Evolutionary conservation across 2,113 vertebrate genomes (phyloP).

Genomic region (Nothocercus julius): DNA sequence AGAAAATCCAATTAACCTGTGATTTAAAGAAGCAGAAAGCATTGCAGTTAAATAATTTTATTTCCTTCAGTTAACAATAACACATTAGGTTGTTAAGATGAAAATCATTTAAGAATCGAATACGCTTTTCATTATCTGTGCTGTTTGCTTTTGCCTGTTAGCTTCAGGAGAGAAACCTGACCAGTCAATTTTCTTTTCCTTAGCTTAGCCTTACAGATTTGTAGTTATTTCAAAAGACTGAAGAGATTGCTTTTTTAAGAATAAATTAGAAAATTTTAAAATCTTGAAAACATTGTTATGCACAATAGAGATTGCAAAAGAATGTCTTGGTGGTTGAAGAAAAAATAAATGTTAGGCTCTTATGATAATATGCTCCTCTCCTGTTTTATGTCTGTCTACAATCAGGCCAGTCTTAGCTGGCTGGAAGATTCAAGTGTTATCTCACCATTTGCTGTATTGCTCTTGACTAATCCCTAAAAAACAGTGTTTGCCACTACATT

Average conservation of each 20-base stretch:
- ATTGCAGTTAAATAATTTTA: slow-evolving; percentile 20
- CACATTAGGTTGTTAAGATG: neutral
- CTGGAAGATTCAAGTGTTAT: neutral
- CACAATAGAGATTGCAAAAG: neutral
- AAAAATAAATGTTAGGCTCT: neutral
- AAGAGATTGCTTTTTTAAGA: neutral
- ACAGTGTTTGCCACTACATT: neutral
- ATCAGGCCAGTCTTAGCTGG: neutral
- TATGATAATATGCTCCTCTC: neutral
- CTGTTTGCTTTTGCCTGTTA: neutral
- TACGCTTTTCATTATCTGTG: neutral
- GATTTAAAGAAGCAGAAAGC: slow-evolving; percentile 13
- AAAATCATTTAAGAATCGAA: slow-evolving; percentile 7
- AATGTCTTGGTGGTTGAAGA: neutral
- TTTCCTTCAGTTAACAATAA: slow-evolving; percentile 33
- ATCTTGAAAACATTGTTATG: neutral
- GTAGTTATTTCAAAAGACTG: neutral
- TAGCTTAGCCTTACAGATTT: neutral
- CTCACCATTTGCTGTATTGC: neutral
- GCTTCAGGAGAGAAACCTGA: neutral
- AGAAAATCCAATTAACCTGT: slow-evolving; percentile 34
- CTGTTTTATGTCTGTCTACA: neutral
- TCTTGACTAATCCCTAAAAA: neutral
- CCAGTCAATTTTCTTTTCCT: neutral
- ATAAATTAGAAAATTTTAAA: neutral